Base-by-base conservation (phyloP, 1,140 invertebrate genomes). In the Ostrea edulis region DNA sequence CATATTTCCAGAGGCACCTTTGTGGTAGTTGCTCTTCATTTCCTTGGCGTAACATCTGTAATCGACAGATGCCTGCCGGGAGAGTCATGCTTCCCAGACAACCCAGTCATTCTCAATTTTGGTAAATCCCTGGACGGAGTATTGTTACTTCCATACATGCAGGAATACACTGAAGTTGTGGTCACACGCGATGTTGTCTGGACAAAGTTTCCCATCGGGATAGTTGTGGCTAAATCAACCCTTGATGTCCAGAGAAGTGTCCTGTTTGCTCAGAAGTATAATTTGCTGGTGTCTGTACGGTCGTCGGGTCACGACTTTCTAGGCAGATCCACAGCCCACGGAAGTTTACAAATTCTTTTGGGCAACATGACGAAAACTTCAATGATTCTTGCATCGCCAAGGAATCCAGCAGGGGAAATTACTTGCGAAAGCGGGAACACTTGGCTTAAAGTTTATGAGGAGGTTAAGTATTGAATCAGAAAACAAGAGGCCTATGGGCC, bases 251-350 rank as follows among this genome's bases (percentile, higher is more conserved):
- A 91, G 86, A 85, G 71, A 25, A 20, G 84, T 1, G 44, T 92
- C 5, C 11, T 68, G 9, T 93, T 91, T 84, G 92, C 91, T 20
- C 65, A 84, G 22, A 82, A 85, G n/a, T 87, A 87, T 71, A 92
- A 93, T 25, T 35, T 93, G 12, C 84, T 84, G n/a, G 35, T 93
- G 17, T 84, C 88, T 20, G 85, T 93, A 0, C 87, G 87, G 7
- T 91, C 91, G 0, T 92, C 92, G 2, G 92, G 92, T 11, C 92
- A 92, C 62, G 89, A 90, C 44, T 92, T 89, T 81, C 89, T 89
- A 52, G 92, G 91, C 11, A 85, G 92, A 29, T 90, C 88, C n/a
- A 91, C 90, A 3, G 89, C 86, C 14, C 84, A 91, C 17, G 90
- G 89, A 29, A 87, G 82, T 83, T 44, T 83, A 20, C 20, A 52